Conservation (phyloP, 2,888 invertebrate species). For the Diachrysia chrysitis region DNA sequence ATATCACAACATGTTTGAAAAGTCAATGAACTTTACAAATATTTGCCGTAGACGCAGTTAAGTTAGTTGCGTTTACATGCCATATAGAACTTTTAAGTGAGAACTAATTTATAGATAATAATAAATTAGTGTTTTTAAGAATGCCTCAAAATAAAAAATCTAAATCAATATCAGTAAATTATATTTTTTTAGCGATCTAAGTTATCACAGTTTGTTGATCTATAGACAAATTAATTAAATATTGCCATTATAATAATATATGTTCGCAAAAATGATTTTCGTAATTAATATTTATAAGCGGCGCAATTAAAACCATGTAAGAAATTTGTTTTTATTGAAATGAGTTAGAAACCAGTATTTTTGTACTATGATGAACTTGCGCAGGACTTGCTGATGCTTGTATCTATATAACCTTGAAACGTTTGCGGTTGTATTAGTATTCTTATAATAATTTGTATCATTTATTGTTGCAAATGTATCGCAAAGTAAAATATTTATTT, state of each 20-base stretch:
- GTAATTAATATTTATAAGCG: background rate
- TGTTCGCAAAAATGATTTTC: background rate
- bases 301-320: background rate
- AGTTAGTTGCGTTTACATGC: background rate
- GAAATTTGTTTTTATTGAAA: background rate
- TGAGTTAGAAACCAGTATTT: background rate
- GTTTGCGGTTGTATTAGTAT: background rate
- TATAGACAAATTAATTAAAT: background rate
- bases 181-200: background rate
- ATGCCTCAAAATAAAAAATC: background rate
- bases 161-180: background rate
- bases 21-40: constrained; percentile 1
- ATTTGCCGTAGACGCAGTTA: background rate
- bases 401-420: background rate
- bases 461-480: background rate
- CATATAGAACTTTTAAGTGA: too few relatives aligned
- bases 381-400: background rate
- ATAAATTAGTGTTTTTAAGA: background rate
- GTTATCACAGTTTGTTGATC: background rate
- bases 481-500: background rate
- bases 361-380: background rate
- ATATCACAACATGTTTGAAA: background rate
- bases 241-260: background rate
- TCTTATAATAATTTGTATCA: background rate
- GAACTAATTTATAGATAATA: background rate